Evolutionary conservation across 2,113 vertebrate genomes (phyloP).

Genomic region (Grantiella picta): DNA sequence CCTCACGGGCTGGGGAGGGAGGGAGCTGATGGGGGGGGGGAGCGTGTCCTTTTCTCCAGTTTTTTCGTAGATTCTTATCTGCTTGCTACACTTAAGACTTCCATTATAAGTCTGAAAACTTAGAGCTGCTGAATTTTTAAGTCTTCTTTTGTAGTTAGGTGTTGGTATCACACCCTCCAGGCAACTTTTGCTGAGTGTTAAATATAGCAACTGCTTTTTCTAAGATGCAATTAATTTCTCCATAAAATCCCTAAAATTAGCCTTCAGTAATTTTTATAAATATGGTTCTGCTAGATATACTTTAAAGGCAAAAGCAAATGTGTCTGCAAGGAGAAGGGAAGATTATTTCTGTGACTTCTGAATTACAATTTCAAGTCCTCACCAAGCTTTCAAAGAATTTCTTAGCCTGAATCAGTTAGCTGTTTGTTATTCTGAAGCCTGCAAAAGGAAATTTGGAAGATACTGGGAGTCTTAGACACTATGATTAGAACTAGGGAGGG

Average conservation of each 20-base stretch:
- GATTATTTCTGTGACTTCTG: not conserved
- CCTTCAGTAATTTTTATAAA: not conserved
- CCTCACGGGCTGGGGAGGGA: rapidly evolving
- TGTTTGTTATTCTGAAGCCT: not conserved
- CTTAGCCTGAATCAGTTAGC: not conserved
- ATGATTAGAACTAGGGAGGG: not conserved
- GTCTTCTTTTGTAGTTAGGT: not conserved
- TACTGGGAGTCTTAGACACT: not conserved
- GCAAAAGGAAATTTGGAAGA: not conserved
- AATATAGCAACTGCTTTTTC: not conserved
- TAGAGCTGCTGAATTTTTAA: not conserved
- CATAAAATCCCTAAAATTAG: not conserved
- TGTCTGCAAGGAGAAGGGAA: not conserved
- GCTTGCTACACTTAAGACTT: not conserved
- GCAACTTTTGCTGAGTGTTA: not conserved
- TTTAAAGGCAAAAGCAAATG: not conserved
- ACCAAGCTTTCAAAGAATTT: not conserved
- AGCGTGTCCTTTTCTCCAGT: not conserved
- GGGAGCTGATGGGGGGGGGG: not conserved
- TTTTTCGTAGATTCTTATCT: not conserved
- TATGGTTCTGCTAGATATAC: not conserved
- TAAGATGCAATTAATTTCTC: not conserved
- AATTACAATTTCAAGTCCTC: not conserved
- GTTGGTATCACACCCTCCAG: not conserved
- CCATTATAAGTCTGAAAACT: not conserved